A percentile compares a stretch with the other conserved stretches of the same genome.
These are phyloP conservation scores for Aphodius sticticus DNA, from an alignment of 2,888 invertebrate genomes.

Conservation along the genomic window DNA sequence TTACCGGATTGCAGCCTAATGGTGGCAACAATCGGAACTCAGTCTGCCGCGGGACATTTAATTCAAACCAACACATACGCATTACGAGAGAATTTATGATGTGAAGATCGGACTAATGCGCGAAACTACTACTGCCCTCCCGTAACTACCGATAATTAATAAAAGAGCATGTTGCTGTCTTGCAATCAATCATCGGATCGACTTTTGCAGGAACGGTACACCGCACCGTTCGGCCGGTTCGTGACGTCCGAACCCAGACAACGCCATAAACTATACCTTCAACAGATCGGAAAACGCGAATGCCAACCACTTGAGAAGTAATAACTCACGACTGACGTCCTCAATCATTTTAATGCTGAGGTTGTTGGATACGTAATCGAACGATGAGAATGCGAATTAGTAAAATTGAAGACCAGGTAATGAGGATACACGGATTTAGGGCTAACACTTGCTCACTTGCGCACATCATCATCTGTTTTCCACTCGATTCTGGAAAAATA, in stretches of 20 bases:
- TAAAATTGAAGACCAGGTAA: neutral
- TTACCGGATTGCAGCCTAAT: neutral
- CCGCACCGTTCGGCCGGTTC: neutral
- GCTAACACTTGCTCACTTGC: no score
- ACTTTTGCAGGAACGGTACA: neutral
- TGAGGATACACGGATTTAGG: no score
- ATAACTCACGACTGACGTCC: neutral
- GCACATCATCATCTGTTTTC: no score
- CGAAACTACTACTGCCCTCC: neutral
- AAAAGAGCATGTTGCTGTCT: neutral
- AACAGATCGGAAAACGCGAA: conserved; percentile 4
- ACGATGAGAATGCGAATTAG: neutral
- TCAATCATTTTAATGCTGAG: conserved; percentile 4
- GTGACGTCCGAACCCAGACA: neutral
- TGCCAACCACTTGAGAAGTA: neutral
- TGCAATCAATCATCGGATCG: conserved; percentile 4
- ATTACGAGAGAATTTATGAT: neutral
- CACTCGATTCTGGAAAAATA: no score
- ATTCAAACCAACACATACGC: neutral
- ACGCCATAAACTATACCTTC: neutral
- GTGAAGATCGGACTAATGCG: neutral
- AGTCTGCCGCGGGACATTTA: neutral
- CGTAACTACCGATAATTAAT: neutral
- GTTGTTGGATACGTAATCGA: neutral
- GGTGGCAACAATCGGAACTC: neutral